These are phyloP conservation scores for Corythornis vintsioides DNA, from an alignment of 2,113 vertebrate species.

Conservation along the genomic window DNA sequence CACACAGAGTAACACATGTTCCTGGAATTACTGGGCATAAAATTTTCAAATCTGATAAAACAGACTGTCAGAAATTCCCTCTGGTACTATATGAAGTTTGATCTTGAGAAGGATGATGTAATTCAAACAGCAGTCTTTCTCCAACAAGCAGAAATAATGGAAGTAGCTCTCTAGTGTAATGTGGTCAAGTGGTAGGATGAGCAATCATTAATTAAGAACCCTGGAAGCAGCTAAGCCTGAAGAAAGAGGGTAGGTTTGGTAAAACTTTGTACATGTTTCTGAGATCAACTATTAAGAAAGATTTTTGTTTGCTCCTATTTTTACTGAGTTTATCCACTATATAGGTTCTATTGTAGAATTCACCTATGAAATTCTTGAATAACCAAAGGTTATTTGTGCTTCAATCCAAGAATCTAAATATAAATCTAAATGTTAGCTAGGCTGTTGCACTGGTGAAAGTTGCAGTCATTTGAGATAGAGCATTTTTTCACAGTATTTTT, in stretches of 20 bases:
- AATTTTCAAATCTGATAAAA: neutral
- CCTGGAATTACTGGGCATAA: neutral
- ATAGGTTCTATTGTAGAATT: neutral
- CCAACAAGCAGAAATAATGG: neutral
- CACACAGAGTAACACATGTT: neutral
- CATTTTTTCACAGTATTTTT: neutral
- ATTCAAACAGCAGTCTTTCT: neutral
- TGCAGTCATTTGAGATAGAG: neutral
- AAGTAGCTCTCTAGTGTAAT: neutral
- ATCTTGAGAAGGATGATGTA: neutral
- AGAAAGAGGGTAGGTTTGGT: neutral
- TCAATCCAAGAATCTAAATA: neutral
- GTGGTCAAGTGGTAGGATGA: neutral
- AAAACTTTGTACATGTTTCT: neutral
- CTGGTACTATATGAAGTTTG: neutral
- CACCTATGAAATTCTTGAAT: neutral
- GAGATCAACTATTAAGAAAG: neutral
- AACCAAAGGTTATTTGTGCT: neutral
- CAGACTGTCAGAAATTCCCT: neutral
- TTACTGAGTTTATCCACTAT: neutral
- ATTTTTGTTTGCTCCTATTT: neutral
- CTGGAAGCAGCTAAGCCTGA: neutral
- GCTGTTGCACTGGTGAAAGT: neutral
- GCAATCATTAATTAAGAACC: neutral
- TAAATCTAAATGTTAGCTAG: neutral